These are phyloP conservation scores for Drosophila nebulosa DNA, from an alignment of 1,140 invertebrate genomes.

Conservation along the genomic window DNA sequence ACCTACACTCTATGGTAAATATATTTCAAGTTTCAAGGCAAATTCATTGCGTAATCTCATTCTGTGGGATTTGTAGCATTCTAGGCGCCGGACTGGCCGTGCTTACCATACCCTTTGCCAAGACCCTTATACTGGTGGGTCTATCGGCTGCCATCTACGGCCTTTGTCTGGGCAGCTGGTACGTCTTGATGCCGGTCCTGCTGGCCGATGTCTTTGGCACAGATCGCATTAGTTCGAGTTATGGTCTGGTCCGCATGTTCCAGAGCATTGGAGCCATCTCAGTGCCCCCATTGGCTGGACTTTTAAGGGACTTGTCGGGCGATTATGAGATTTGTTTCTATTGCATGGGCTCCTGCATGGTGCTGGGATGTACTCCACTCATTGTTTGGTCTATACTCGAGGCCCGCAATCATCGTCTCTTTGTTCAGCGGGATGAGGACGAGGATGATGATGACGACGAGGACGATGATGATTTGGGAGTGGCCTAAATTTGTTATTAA, in stretches of 20 bases:
- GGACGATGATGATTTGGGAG: conserved; percentile 58
- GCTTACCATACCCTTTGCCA: conserved; percentile 85
- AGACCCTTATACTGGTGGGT: conserved; percentile 85
- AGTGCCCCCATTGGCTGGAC: conserved; percentile 86
- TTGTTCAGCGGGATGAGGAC: conserved; percentile 56
- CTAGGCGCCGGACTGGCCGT: conserved; percentile 86
- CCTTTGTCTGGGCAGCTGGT: conserved; percentile 88
- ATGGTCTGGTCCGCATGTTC: conserved; percentile 88
- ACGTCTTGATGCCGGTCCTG: conserved; percentile 87
- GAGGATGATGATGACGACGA: conserved; percentile 66
- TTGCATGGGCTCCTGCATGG: conserved; percentile 89
- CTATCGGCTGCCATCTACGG: conserved; percentile 85
- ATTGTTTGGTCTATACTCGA: conserved; percentile 80
- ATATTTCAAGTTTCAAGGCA: too few species aligned
- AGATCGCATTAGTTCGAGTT: conserved; percentile 87
- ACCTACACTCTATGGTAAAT: conserved; percentile 86
- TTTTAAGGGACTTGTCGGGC: conserved; percentile 86
- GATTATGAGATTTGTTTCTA: conserved; percentile 87
- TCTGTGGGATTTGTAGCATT: conserved; percentile 82
- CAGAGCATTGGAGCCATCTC: conserved; percentile 88
- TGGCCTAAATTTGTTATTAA: conserved; percentile 32
- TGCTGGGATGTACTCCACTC: conserved; percentile 85
- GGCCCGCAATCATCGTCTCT: conserved; percentile 63
- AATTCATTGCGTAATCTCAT: neutral
- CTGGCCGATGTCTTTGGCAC: conserved; percentile 88